A percentile compares a stretch with the other conserved stretches of the same genome.
Evolutionary conservation across 2,113 vertebrate genomes (phyloP).

Genomic region (Lamprologus callipterus): DNA sequence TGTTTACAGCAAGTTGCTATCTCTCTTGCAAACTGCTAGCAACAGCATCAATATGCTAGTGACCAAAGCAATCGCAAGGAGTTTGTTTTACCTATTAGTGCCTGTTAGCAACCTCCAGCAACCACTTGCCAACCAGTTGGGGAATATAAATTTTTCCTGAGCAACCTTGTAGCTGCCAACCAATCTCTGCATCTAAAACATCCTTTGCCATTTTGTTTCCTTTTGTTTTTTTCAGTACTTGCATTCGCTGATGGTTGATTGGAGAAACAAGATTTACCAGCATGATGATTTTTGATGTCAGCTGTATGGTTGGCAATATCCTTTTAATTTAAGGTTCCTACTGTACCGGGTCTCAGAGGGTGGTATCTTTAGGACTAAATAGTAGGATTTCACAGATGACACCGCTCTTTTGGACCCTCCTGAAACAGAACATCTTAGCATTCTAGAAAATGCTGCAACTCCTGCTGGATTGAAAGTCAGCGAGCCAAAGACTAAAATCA

Average conservation of each 20-base stretch:
- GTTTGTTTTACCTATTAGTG: not conserved
- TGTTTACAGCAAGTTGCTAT: not conserved
- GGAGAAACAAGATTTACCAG: not conserved
- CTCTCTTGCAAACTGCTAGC: not conserved
- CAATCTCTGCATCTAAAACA: not conserved
- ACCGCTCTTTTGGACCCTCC: not conserved
- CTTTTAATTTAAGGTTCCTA: not conserved
- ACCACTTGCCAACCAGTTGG: not conserved
- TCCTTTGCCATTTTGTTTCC: not conserved
- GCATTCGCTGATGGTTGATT: not conserved
- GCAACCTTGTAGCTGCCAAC: not conserved
- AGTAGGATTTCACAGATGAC: not conserved
- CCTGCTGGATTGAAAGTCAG: not conserved
- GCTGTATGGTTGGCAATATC: not conserved
- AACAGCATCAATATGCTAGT: not conserved
- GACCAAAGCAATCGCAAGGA: not conserved
- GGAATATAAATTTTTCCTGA: not conserved
- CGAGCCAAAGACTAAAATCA: not conserved
- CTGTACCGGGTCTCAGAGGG: not conserved
- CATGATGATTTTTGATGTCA: not conserved
- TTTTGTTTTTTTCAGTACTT: not conserved
- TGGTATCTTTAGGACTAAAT: not conserved
- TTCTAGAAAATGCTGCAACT: not conserved
- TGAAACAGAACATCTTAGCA: not conserved
- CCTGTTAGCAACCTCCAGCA: not conserved